phyloP scores from a whole-genome alignment of 2,113 vertebrate species.

The Brienomyrus longianalis region DNA sequence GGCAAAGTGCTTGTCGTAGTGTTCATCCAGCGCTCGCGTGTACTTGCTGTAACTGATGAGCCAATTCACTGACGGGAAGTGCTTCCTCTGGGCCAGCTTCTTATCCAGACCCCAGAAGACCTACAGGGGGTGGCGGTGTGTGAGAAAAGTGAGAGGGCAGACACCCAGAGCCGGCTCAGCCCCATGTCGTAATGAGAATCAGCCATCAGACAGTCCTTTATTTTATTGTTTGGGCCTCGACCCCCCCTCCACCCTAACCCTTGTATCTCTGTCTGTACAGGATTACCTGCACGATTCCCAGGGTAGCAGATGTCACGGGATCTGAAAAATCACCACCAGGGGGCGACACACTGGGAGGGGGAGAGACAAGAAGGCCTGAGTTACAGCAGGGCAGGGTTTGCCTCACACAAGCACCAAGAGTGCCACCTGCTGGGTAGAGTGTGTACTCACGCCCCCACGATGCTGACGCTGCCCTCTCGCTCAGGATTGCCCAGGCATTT shows the following conservation, averaged over 20 bases:
- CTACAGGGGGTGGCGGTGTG: slow-evolving; percentile 44
- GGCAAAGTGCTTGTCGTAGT: slow-evolving; percentile 82
- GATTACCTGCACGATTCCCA: slow-evolving; percentile 86
- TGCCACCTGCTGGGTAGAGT: slow-evolving; percentile 35
- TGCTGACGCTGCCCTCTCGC: slow-evolving; percentile 94
- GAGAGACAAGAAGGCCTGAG: slow-evolving; percentile 17
- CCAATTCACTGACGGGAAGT: slow-evolving; percentile 97
- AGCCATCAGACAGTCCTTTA: too few relatives aligned
- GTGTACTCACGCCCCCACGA: slow-evolving; percentile 89
- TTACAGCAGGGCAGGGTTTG: not conserved
- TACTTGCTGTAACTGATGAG: slow-evolving; percentile 99
- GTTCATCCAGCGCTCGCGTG: slow-evolving; percentile 84
- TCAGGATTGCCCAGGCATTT: slow-evolving; percentile 97
- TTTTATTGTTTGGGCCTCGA: not conserved
- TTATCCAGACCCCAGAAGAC: slow-evolving; percentile 99
- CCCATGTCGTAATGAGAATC: too few relatives aligned
- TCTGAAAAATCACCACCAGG: slow-evolving; percentile 98
- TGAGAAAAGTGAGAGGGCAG: too few relatives aligned
- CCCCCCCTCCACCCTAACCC: not conserved
- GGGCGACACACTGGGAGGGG: slow-evolving; percentile 78
- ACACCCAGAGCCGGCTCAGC: too few relatives aligned
- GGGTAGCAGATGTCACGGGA: slow-evolving; percentile 92
- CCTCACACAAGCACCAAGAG: not conserved
- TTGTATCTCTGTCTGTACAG: not conserved
- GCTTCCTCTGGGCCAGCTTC: slow-evolving; percentile 94